phyloP scores from a whole-genome alignment of 2,888 invertebrate genomes.

The Leucophenga montana region DNA sequence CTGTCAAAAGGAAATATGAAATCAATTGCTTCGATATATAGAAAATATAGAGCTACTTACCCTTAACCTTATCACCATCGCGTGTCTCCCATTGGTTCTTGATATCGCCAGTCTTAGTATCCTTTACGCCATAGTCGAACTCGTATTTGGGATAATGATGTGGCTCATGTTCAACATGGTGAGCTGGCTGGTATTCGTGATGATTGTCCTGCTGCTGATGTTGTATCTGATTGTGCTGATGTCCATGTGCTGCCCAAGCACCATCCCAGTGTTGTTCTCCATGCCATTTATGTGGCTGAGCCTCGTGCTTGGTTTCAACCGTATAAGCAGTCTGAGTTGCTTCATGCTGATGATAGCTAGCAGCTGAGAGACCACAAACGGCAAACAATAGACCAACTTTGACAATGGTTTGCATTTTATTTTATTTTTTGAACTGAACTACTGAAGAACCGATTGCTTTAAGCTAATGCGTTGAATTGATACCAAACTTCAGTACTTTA shows the following conservation, averaged over 20 bases:
- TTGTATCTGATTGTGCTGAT: constrained; percentile 34
- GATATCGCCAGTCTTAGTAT: constrained; percentile 74
- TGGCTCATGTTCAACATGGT: constrained; percentile 65
- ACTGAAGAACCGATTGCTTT: background rate
- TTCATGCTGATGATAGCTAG: constrained; percentile 47
- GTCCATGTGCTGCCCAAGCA: background rate
- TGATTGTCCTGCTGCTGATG: constrained; percentile 37
- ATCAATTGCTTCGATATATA: background rate
- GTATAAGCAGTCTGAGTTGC: constrained; percentile 54
- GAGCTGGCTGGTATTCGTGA: constrained; percentile 55
- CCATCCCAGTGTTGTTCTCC: constrained; percentile 38
- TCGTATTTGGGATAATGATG: constrained; percentile 73
- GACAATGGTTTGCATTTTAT: background rate
- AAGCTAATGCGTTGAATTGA: background rate
- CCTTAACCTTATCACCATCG: constrained; percentile 75
- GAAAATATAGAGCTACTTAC: constrained; percentile 33
- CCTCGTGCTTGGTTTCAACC: constrained; percentile 54
- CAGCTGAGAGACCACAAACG: constrained; percentile 29
- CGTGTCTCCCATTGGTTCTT: constrained; percentile 75
- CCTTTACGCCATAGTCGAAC: constrained; percentile 74
- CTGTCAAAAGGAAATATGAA: background rate
- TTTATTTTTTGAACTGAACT: background rate
- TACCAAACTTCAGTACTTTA: background rate
- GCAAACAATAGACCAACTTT: background rate
- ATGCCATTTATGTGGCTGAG: constrained; percentile 51